Evolutionary conservation across 2,888 invertebrate species (phyloP), one percentile per base, ranked within the genome.

Genomic region (Epinotia brunnichana): DNA sequence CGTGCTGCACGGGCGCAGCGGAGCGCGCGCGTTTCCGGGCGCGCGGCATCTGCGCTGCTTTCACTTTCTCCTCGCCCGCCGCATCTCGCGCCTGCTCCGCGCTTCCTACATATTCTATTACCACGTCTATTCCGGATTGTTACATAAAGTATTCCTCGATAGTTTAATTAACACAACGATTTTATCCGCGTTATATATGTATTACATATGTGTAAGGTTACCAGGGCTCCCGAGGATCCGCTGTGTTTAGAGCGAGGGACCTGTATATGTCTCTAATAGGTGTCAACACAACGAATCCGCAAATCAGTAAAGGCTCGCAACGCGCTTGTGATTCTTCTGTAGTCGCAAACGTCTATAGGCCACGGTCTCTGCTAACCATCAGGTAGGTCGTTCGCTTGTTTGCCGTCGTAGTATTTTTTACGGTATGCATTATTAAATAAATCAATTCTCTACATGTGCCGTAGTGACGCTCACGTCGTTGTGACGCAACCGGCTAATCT

Each of bases 401-500:
- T 35, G 35, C 35, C 35, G 9, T 7, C 35, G 35, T 35, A 35
- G 9, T 35, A 35, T 35, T 35, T 35, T 35, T 39, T 15, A n/a
- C 39, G 24, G 54, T 39, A 24, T 24, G n/a, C 63, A 61, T 73
- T 21, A 81, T 82, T 78, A 81, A 82, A 83, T 83, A 85, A 82
- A 84, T 85, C 83, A 83, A 83, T 85, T 85, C 82, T 82, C 82
- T 81, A 62, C 48, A 62, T 62, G 62, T 62, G 82, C 83, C 79
- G 80, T 82, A 76, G 81, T 80, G 82, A 84, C 84, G 86, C 86
- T 89, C 86, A 81, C 85, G 82, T 64, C 44, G 73, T 88, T 83
- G 89, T 92, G 92, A 93, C 92, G 92, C 91, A 92, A 92, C 90
- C 90, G 87, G 87, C 91, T 93, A 93, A 93, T 92, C 92, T 92